These are phyloP conservation scores for Tauraco hartlaubi DNA, from an alignment of 2,797 vertebrate species.

Conservation along the genomic window DNA sequence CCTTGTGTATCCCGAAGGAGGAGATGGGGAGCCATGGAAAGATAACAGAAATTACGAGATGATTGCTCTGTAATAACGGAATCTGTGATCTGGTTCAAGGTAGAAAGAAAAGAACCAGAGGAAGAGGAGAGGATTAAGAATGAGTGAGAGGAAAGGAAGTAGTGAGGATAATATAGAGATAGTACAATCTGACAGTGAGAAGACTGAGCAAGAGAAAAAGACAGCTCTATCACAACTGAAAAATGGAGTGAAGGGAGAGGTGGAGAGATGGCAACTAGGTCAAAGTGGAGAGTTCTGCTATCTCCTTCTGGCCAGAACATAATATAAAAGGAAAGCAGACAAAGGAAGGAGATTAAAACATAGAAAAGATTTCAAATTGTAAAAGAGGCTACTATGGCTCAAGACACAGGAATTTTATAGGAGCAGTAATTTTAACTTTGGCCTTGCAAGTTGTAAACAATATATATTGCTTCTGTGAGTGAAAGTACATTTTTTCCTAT, in stretches of 20 bases:
- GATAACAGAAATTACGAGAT: rapidly evolving
- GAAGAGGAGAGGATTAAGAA: neutral
- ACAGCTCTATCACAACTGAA: neutral
- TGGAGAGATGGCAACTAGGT: neutral
- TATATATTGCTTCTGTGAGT: neutral
- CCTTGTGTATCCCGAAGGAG: neutral
- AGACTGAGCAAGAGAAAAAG: neutral
- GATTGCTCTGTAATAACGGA: neutral
- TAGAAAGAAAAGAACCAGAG: neutral
- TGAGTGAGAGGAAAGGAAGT: neutral
- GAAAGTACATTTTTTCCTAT: neutral
- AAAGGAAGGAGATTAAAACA: neutral
- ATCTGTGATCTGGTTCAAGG: neutral
- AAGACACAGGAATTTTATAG: neutral
- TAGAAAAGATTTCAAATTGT: neutral
- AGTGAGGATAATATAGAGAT: neutral
- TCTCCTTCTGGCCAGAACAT: neutral
- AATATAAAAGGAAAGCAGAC: neutral
- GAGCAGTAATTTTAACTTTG: neutral
- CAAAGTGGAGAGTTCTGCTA: neutral
- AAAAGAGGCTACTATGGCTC: neutral
- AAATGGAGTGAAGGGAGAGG: rapidly evolving
- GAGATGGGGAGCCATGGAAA: neutral
- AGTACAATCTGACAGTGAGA: neutral
- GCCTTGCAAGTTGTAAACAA: neutral